These are phyloP conservation scores for Rousettus leschenaultii DNA, from an alignment of 2,113 vertebrate genomes.

Conservation along the genomic window DNA sequence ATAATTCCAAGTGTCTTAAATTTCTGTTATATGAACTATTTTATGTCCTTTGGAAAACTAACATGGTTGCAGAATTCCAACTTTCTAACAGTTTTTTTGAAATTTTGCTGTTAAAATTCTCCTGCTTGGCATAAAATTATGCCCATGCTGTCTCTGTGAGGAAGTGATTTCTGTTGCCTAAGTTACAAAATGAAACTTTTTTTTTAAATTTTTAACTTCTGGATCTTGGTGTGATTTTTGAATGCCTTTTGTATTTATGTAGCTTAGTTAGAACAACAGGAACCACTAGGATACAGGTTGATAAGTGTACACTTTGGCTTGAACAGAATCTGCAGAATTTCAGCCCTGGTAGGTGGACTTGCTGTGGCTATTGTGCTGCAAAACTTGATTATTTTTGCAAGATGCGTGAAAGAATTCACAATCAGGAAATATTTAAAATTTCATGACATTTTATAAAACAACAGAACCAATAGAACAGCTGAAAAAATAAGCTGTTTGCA, in stretches of 20 bases:
- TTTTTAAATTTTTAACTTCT: background rate
- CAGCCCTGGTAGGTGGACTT: background rate
- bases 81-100: constrained; percentile 37
- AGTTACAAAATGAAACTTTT: constrained; percentile 27
- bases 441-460: constrained; percentile 43
- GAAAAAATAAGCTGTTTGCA: constrained; percentile 64
- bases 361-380: background rate
- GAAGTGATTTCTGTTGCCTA: constrained; percentile 46
- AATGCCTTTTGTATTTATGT: constrained; percentile 47
- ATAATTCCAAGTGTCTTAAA: background rate
- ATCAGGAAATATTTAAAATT: constrained; percentile 62
- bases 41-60: constrained; percentile 35
- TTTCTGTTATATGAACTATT: background rate
- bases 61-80: background rate
- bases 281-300: background rate
- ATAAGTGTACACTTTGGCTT: background rate
- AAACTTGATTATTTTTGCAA: constrained; percentile 61
- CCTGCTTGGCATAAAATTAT: constrained; percentile 16
- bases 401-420: constrained; percentile 50
- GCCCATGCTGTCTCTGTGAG: background rate
- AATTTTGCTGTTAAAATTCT: constrained; percentile 40
- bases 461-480: constrained; percentile 56
- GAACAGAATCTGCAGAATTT: background rate
- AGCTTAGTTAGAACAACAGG: constrained; percentile 23
- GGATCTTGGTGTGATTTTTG: background rate